Evolutionary conservation across 2,797 vertebrate species (phyloP), one percentile per base, ranked within the genome.

Genomic region (Acomys russatus): DNA sequence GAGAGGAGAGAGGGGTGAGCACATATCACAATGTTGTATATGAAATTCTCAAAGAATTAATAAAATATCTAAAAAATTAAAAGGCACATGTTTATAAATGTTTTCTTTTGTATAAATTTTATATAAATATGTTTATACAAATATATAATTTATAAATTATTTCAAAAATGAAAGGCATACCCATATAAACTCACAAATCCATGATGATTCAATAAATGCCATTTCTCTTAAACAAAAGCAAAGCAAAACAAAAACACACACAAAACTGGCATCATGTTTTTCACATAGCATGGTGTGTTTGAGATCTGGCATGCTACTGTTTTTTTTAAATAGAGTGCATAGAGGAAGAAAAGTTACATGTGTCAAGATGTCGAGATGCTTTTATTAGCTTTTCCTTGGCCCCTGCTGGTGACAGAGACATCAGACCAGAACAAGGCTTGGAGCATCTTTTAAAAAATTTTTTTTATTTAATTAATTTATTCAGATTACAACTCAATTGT

Each of bases 311-410:
- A 64, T 87, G 73, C 78, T 71, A 51, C 56, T 28, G 28, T 25
- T 91, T 93, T 12, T 33, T 74, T 1, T 0, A n/a, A 44, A 44
- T 23, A 63, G 64, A 28, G 33, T 49, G 76, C 86, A 51, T 5
- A 22, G n/a, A 51, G 20, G 71, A 74, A 90, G 70, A 56, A 80
- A 71, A 84, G 71, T 51, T 78, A 54, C 20, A 35, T n/a, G 59
- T 66, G 56, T 20, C 15, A 10, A 0, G 4, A 71, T 66, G 56
- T 20, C 15, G 8, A 0, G 4, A 71, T 0, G 0, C 28, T 89
- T 68, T 78, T 35, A 70, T 49, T 15, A 59, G 17, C 38, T 86
- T 89, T 64, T 95, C 54, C 20, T 25, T 82, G 64, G 68, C 35
- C 56, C 83, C 61, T 61, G 38, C 61, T 51, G 70, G 80, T 63